phyloP scores from a whole-genome alignment of 2,797 vertebrate genomes.

The Loriculus beryllinus region DNA sequence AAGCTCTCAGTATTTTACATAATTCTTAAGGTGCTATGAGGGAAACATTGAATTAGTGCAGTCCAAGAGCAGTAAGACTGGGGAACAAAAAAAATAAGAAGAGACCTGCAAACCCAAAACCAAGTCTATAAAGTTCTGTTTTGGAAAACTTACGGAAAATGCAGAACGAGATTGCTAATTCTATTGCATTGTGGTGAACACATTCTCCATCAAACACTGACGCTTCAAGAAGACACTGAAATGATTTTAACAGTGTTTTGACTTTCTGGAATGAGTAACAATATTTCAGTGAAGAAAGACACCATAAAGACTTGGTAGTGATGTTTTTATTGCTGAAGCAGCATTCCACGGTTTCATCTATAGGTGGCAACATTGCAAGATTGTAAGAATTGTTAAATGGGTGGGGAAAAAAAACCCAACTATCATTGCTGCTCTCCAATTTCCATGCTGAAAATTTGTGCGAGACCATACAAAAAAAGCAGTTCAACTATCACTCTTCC shows the following conservation, averaged over 20 bases:
- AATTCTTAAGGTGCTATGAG: not conserved
- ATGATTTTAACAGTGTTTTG: conserved; percentile 12
- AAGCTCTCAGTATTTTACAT: not conserved
- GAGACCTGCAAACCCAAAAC: not conserved
- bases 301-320: not conserved
- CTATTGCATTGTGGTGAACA: not conserved
- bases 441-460: not conserved
- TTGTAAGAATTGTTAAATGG: not conserved
- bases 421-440: not conserved
- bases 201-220: not conserved
- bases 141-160: not conserved
- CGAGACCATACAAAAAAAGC: not conserved
- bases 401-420: not conserved
- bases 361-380: not conserved
- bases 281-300: not conserved
- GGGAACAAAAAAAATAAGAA: not conserved
- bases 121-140: not conserved
- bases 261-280: not conserved
- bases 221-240: not conserved
- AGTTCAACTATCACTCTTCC: not conserved
- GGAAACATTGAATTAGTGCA: not conserved
- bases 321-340: not conserved
- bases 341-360: not conserved
- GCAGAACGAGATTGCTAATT: not conserved
- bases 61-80: not conserved